These are phyloP conservation scores for Drosophila formosana DNA, from an alignment of 2,888 invertebrate species.

Conservation along the genomic window DNA sequence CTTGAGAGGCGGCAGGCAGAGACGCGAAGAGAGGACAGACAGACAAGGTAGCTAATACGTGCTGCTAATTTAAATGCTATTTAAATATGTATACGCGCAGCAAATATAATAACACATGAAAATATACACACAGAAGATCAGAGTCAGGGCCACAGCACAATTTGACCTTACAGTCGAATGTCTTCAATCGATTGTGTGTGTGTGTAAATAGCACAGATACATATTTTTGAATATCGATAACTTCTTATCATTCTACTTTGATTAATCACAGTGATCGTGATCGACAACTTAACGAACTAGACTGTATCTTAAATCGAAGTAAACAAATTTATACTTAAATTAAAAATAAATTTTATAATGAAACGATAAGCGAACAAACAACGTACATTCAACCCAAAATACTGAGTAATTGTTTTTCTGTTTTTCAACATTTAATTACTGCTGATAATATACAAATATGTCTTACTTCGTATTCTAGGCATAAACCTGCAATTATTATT, in stretches of 20 bases:
- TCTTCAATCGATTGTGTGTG: background rate
- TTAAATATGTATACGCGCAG: constrained; percentile 46
- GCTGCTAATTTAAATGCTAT: constrained; percentile 59
- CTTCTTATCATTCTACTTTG: constrained; percentile 6
- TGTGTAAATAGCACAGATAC: constrained; percentile 5
- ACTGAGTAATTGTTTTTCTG: constrained; percentile 5
- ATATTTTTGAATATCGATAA: background rate
- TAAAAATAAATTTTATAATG: background rate
- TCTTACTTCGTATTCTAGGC: background rate
- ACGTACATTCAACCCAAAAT: constrained; percentile 42
- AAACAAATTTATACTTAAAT: background rate
- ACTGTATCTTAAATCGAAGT: background rate
- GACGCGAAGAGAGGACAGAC: background rate
- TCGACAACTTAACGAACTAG: background rate
- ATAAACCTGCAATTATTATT: background rate
- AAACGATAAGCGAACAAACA: constrained; percentile 1
- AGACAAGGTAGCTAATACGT: constrained; percentile 43
- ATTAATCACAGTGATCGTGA: background rate
- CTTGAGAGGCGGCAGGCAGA: constrained; percentile 5
- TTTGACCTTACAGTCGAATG: constrained; percentile 66
- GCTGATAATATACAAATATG: background rate
- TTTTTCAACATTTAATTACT: constrained; percentile 2
- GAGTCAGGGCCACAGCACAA: constrained; percentile 76
- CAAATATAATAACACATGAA: constrained; percentile 55
- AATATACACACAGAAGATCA: constrained; percentile 78